phyloP scores from a whole-genome alignment of 1,140 invertebrate species.

The Zophobas morio region DNA sequence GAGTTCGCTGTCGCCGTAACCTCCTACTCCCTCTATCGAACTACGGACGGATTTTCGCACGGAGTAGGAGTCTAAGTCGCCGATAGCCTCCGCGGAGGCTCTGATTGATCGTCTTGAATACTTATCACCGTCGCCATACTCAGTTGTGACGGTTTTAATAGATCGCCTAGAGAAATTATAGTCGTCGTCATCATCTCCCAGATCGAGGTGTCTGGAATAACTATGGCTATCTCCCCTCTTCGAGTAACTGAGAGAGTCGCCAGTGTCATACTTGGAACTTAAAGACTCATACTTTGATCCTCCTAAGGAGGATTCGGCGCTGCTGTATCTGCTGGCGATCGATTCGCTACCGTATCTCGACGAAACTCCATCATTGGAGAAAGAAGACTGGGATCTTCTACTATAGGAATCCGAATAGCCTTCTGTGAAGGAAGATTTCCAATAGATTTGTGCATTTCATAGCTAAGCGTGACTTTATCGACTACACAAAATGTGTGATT shows the following conservation, averaged over 20 bases:
- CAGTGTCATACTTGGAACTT: constrained; percentile 55
- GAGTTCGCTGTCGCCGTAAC: constrained; percentile 45
- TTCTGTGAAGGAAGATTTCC: constrained; percentile 57
- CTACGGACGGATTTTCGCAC: constrained; percentile 58
- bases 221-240: constrained; percentile 36
- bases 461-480: constrained; percentile 15
- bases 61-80: constrained; percentile 50
- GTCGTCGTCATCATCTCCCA: constrained; percentile 52
- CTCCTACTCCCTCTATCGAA: constrained; percentile 54
- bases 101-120: constrained; percentile 50
- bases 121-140: constrained; percentile 57
- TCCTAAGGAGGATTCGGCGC: constrained; percentile 52
- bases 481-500: constrained; percentile 18
- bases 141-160: constrained; percentile 46
- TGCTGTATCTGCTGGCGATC: constrained; percentile 45
- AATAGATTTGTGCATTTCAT: constrained; percentile 34
- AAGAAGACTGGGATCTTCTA: constrained; percentile 58
- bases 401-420: constrained; percentile 62
- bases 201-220: constrained; percentile 10
- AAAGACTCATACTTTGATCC: constrained; percentile 58
- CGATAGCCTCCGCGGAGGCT: constrained; percentile 25
- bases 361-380: constrained; percentile 55
- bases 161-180: constrained; percentile 56
- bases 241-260: constrained; percentile 28
- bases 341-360: constrained; percentile 53